A percentile compares a stretch with the other conserved stretches of the same genome.
These are phyloP conservation scores for Noctua comes DNA, from an alignment of 2,888 invertebrate genomes.

Conservation along the genomic window DNA sequence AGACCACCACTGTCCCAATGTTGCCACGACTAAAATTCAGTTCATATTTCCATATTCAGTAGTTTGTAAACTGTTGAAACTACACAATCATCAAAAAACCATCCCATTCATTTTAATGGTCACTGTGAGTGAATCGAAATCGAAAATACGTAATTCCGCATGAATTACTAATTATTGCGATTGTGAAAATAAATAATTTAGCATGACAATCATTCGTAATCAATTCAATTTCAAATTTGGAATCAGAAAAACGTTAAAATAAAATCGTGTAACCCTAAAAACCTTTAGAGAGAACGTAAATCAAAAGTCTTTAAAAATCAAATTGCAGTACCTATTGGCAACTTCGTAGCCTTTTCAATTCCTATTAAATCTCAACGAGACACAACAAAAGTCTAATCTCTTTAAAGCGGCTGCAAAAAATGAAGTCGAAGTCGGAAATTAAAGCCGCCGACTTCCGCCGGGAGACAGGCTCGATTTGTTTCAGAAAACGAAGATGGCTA, in stretches of 20 bases:
- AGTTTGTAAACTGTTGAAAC: background rate
- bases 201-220: slow-evolving; percentile 8
- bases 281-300: background rate
- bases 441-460: slow-evolving; percentile 73
- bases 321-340: slow-evolving; percentile 36
- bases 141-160: background rate
- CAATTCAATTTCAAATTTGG: background rate
- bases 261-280: background rate
- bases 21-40: background rate
- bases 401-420: slow-evolving; percentile 68
- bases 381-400: slow-evolving; percentile 64
- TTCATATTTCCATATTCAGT: background rate
- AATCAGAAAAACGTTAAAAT: background rate
- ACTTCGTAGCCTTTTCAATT: slow-evolving; percentile 34
- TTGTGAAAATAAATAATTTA: background rate
- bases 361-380: slow-evolving; percentile 55
- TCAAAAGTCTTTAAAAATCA: slow-evolving; percentile 34
- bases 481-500: slow-evolving; percentile 61
- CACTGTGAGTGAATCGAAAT: background rate
- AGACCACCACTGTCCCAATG: background rate
- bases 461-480: slow-evolving; percentile 77
- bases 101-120: background rate
- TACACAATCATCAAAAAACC: background rate
- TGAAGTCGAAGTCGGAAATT: slow-evolving; percentile 76
- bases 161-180: background rate